phyloP scores from a whole-genome alignment of 1,140 invertebrate genomes.

The Helicoverpa armigera region DNA sequence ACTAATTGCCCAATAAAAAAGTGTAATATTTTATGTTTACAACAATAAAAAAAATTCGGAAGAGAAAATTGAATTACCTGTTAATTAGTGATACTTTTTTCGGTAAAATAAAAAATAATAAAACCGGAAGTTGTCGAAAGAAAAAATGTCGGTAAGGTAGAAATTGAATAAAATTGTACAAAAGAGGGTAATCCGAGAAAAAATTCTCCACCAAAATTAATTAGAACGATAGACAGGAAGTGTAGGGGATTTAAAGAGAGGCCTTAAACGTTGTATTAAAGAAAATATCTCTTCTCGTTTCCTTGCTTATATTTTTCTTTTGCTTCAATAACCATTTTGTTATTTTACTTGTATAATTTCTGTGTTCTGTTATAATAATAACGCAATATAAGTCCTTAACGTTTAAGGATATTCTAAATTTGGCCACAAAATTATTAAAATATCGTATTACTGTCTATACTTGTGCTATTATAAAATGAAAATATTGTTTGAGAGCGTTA shows the following conservation, averaged over 20 bases:
- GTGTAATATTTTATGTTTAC: background rate
- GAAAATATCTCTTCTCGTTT: background rate
- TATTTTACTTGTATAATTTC: no score
- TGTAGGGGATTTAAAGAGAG: background rate
- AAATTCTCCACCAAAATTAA: conserved; percentile 19
- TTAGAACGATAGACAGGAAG: conserved; percentile 25
- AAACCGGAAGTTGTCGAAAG: background rate
- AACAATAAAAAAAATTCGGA: background rate
- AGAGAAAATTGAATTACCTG: background rate
- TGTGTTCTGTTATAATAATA: no score
- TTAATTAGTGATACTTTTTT: background rate
- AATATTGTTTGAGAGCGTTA: no score
- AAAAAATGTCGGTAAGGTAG: background rate
- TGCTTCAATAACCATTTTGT: no score
- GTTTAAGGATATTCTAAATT: no score
- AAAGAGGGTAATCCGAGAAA: conserved; percentile 10
- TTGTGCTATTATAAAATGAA: no score
- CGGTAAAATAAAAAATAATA: background rate
- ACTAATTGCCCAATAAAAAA: background rate
- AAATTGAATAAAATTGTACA: conserved; percentile 11
- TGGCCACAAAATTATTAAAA: no score
- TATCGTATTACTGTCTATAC: no score
- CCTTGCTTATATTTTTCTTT: background rate
- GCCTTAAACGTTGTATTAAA: conserved; percentile 13
- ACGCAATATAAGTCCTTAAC: no score